These are phyloP conservation scores for Pipra filicauda DNA, from an alignment of 2,113 vertebrate genomes.

Conservation along the genomic window DNA sequence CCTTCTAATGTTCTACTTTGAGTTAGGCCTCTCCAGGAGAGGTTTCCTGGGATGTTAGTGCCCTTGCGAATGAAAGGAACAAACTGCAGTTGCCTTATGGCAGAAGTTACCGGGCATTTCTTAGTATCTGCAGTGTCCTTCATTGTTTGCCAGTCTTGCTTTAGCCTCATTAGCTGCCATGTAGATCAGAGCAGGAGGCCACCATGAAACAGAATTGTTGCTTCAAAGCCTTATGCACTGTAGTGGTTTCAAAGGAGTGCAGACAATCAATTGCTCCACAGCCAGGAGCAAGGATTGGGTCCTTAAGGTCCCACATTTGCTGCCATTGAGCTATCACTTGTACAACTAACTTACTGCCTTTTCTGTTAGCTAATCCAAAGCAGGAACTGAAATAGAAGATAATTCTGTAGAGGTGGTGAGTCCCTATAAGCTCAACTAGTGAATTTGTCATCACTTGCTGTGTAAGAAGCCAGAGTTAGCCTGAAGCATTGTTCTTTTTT, in stretches of 20 bases:
- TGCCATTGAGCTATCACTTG: background rate
- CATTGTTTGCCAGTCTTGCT: background rate
- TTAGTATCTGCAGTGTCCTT: background rate
- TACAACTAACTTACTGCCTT: background rate
- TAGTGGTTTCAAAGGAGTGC: background rate
- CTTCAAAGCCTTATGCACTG: background rate
- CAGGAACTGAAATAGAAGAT: background rate
- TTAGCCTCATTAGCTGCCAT: background rate
- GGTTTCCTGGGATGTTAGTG: background rate
- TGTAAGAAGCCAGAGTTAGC: background rate
- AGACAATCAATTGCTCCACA: background rate
- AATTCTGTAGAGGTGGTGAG: background rate
- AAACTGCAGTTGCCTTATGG: background rate
- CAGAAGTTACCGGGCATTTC: background rate
- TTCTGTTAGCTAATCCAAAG: background rate
- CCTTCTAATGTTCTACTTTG: background rate
- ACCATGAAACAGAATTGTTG: background rate
- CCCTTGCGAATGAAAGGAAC: background rate
- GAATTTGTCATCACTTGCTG: slow-evolving; percentile 10
- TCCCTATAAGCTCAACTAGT: background rate
- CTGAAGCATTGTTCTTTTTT: slow-evolving; percentile 16
- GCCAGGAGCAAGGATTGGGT: background rate
- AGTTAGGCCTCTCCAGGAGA: background rate
- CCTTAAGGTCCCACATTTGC: background rate
- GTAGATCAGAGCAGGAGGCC: background rate